Evolutionary conservation across 1,140 invertebrate species (phyloP).

Genomic region (Drosophila lini): DNA sequence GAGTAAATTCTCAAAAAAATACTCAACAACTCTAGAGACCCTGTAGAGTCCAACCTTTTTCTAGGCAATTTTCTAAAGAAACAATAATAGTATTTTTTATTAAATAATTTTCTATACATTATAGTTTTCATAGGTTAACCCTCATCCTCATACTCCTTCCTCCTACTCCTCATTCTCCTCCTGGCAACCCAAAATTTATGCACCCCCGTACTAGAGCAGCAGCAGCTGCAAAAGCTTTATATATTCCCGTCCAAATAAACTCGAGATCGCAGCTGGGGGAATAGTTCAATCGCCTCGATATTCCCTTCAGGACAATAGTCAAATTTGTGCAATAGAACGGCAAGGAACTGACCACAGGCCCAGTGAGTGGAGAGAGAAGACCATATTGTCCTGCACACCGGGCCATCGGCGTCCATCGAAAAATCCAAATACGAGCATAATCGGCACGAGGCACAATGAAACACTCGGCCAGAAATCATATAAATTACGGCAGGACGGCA

Average conservation of each 20-base stretch:
- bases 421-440: constrained; percentile 10
- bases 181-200: background rate
- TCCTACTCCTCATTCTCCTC: background rate
- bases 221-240: constrained; percentile 70
- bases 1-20: background rate
- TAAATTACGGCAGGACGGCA: constrained; percentile 62
- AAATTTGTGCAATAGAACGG: constrained; percentile 77
- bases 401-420: constrained; percentile 34
- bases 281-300: constrained; percentile 18
- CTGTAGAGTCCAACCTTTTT: background rate
- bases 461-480: constrained; percentile 59
- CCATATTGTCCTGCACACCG: constrained; percentile 67
- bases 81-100: background rate
- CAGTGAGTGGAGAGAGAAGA: background rate
- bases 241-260: constrained; percentile 46
- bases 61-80: background rate
- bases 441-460: constrained; percentile 67
- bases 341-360: constrained; percentile 64
- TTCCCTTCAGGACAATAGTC: constrained; percentile 60
- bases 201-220: constrained; percentile 5
- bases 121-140: background rate
- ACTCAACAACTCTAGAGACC: too few species aligned
- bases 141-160: background rate
- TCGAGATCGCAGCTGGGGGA: constrained; percentile 60
- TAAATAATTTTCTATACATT: background rate